These are phyloP conservation scores for Thamnaconus septentrionalis DNA, from an alignment of 2,113 vertebrate species.

Conservation along the genomic window DNA sequence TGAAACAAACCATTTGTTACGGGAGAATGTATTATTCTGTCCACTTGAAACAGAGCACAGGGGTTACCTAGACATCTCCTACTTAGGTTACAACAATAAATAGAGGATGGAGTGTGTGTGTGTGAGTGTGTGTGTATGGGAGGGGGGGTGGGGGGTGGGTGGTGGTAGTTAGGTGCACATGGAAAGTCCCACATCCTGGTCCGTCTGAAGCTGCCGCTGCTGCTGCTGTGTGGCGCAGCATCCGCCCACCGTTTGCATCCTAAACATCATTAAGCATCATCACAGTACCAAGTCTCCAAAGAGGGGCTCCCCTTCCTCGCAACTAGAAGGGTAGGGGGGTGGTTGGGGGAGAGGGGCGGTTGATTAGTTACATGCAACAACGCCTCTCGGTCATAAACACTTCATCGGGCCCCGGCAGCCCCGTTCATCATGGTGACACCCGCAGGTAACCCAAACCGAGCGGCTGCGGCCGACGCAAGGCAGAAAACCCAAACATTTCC, in stretches of 20 bases:
- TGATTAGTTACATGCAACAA: constrained; percentile 79
- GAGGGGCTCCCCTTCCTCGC: constrained; percentile 38
- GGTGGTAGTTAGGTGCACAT: constrained; percentile 19
- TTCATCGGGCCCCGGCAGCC: constrained; percentile 59
- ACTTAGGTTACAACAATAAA: constrained; percentile 77
- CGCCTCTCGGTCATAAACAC: constrained; percentile 78
- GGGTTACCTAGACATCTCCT: constrained; percentile 71
- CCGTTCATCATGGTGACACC: constrained; percentile 77
- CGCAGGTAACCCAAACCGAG: constrained; percentile 72
- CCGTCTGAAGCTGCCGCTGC: constrained; percentile 18
- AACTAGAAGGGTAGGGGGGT: constrained; percentile 44
- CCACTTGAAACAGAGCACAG: constrained; percentile 70
- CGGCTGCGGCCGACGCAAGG: constrained; percentile 55
- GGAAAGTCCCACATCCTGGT: constrained; percentile 46
- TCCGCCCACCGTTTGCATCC: constrained; percentile 58
- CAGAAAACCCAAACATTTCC: constrained; percentile 53
- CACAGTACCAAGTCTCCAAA: constrained; percentile 16
- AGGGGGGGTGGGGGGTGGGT: too few relatives aligned
- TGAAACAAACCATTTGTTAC: constrained; percentile 94
- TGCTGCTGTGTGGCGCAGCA: constrained; percentile 54
- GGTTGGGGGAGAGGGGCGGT: too few relatives aligned
- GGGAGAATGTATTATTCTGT: constrained; percentile 83
- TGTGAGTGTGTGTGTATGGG: too few relatives aligned
- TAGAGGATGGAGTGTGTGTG: constrained; percentile 26
- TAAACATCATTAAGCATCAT: constrained; percentile 60